Evolutionary conservation across 92 coral and sea anemone species (phyloP), one percentile per base, ranked within the genome.

Genomic region (Pocillopora grandis): DNA sequence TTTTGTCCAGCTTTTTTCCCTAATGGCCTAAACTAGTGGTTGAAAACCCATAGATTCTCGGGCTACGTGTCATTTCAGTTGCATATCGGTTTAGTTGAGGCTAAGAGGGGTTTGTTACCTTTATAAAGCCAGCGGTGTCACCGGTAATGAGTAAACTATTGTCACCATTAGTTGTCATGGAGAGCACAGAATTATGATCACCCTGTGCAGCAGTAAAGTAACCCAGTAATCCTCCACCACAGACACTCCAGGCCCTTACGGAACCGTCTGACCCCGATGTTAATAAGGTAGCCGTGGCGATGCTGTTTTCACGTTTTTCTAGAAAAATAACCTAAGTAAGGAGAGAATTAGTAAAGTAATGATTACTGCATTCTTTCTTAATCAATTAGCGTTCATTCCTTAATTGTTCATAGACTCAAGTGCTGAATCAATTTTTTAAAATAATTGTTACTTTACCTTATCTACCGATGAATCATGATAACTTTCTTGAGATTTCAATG

Each of bases 391-490:
- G 62, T 16, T 59, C 16, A 12, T 59, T 12, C 18, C 18, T 12
- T 59, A 58, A 9, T 58, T 59, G 62, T 59, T 16, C 18, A 7
- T 12, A 5, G 62, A 16, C 10, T 12, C 18, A 3, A 59, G 18
- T 16, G 62, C 18, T 60, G 59, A 14, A 2, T 18, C 8, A 23
- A 3, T 11, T 19, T 6, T 35, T 20, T 16, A 58, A 17, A 33
- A 21, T 58, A 1, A 75, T 35, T 18, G 27, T 23, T 15, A 12
- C 36, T 27, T 10, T 83, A 96, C 98, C 90, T 93, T 89, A 67
- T 96, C 99, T 61, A 96, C 98, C 27, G 91, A 95, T 2, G 98
- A 96, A 84, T 96, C 99, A 66, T 96, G 94, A 62, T 74, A 73
- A 73, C 79, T 74, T 67, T 63, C 60, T 19, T 0, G 31, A n/a